Conservation (phyloP, 2,888 invertebrate species). For the Leucoma salicis region DNA sequence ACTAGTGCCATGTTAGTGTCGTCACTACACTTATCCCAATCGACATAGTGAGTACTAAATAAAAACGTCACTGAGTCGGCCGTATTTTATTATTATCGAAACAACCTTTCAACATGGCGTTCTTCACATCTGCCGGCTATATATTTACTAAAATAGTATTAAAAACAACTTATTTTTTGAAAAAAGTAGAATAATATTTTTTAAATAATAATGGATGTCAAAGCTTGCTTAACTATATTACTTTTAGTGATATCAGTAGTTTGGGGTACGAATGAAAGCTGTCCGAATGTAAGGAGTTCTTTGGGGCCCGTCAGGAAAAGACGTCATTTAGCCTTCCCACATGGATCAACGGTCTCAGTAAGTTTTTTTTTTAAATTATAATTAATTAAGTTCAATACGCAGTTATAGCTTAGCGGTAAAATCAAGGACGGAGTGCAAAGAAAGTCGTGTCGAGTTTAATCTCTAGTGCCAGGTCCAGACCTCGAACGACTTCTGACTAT, state of each 20-base stretch:
- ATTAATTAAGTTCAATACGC: too few relatives aligned
- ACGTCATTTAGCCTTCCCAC: constrained; percentile 45
- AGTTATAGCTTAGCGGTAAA: too few relatives aligned
- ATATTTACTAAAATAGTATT: neutral
- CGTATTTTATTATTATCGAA: neutral
- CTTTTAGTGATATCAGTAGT: constrained; percentile 10
- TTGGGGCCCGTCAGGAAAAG: constrained; percentile 41
- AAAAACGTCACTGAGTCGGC: neutral
- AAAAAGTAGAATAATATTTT: neutral
- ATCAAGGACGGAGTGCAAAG: too few relatives aligned
- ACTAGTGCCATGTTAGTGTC: neutral
- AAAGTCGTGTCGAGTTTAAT: too few relatives aligned
- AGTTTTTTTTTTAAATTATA: constrained; percentile 32
- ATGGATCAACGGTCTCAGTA: constrained; percentile 39
- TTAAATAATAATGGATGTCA: constrained; percentile 6
- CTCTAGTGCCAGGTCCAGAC: too few relatives aligned
- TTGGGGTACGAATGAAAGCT: constrained; percentile 25
- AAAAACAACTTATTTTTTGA: neutral
- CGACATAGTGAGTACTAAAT: neutral
- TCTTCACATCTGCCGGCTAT: neutral
- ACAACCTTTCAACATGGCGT: neutral
- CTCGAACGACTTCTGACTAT: too few relatives aligned
- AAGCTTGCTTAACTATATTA: constrained; percentile 1
- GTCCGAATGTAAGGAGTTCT: constrained; percentile 41
- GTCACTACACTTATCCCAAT: neutral